Base-by-base conservation (phyloP, 2,797 vertebrate genomes). In the Dallia pectoralis region DNA sequence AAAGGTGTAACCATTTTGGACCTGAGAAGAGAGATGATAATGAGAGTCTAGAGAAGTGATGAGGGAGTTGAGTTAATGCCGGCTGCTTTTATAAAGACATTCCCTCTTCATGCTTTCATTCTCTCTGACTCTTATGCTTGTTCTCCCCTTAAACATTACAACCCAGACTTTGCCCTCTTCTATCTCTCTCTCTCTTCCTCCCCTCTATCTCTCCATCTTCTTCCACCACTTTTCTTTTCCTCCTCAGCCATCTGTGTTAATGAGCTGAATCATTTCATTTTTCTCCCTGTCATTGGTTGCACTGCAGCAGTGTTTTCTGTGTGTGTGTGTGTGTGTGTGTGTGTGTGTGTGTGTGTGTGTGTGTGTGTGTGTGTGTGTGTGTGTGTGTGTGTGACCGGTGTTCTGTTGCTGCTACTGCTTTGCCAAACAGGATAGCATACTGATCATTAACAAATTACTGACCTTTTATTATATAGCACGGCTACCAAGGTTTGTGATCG, bases 241-340 rank as follows among this genome's bases (percentile, higher is more conserved):
- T 44, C 44, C 2, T 81, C 69, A 76, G 9, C 53, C 25, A 71
- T 77, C 30, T 18, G 63, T 77, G 70, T 78, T 88, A 88, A 91
- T 89, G 74, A 83, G 51, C 77, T 81, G 64, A 79, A 90, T 87
- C 75, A 79, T 82, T 90, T 87, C 75, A 79, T 82, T 82, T 78
- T 70, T 40, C 74, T 63, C 73, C 63, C 75, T 76, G 78, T 78
- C n/a, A 71, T n/a, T 30, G 65, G 36, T 70, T 72, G 74, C 67
- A 22, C 70, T 69, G 61, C 16, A 67, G 8, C 4, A n/a, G 27
- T 69, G 9, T 48, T 36, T 12, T 6, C 6, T 27, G 59, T 61
- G 49, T n/a, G n/a, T n/a, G n/a, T n/a, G n/a, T n/a, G n/a, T n/a
- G n/a, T n/a, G n/a, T n/a, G n/a, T n/a, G n/a, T n/a, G n/a, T n/a